A percentile compares a stretch with the other conserved stretches of the same genome.
Evolutionary conservation across 2,113 vertebrate species (phyloP).

Genomic region (Monopterus albus): DNA sequence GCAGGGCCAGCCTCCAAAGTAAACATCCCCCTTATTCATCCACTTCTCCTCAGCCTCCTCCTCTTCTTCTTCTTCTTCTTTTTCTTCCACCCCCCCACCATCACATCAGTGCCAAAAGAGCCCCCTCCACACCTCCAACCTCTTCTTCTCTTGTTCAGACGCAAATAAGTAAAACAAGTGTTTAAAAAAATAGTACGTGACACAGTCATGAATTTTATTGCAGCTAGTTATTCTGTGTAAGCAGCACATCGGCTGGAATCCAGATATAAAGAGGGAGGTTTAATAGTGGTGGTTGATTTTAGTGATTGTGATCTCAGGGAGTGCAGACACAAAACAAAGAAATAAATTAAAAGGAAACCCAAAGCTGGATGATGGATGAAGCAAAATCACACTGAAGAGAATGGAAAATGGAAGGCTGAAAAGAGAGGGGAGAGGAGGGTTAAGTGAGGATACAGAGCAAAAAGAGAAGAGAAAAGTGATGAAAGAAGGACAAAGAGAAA

Average conservation of each 20-base stretch:
- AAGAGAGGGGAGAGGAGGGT: constrained; percentile 36
- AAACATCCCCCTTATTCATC: constrained; percentile 67
- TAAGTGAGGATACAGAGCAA: constrained; percentile 56
- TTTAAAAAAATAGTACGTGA: constrained; percentile 55
- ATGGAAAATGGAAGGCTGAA: constrained; percentile 27
- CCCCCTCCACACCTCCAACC: constrained; percentile 42
- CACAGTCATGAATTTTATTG: constrained; percentile 82
- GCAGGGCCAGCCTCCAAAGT: constrained; percentile 77
- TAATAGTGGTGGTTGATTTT: constrained; percentile 27
- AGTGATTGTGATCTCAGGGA: constrained; percentile 4
- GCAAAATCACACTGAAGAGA: constrained; percentile 50
- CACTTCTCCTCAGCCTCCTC: constrained; percentile 43
- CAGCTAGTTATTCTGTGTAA: constrained; percentile 65
- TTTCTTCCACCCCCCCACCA: constrained; percentile 16
- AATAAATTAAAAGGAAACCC: constrained; percentile 57
- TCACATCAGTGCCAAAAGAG: constrained; percentile 68
- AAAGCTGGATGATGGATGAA: constrained; percentile 68
- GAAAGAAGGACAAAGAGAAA: constrained; percentile 53
- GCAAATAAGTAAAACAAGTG: constrained; percentile 30
- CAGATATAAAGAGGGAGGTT: constrained; percentile 41
- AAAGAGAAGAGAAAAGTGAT: constrained; percentile 27
- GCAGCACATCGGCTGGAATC: constrained; percentile 59
- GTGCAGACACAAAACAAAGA: constrained; percentile 47
- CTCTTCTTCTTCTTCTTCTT: constrained; percentile 28
- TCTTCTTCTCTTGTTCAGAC: constrained; percentile 29